A percentile compares a stretch with the other conserved stretches of the same genome.
phyloP scores from a whole-genome alignment of 2,113 vertebrate genomes.

The Ovis canadensis region DNA sequence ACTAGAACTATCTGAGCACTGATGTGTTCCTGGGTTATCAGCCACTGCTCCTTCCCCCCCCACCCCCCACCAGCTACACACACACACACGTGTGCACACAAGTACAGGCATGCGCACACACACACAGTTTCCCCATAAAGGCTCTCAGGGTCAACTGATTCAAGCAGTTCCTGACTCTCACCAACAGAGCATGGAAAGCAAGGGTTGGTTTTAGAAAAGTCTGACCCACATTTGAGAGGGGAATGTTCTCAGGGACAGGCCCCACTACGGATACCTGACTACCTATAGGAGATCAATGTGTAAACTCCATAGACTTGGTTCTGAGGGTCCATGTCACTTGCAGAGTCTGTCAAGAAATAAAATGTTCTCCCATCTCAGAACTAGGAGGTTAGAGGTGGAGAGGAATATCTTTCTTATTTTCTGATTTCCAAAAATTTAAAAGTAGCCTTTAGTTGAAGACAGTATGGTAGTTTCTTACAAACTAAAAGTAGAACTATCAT shows the following conservation, averaged over 20 bases:
- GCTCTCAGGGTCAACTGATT: background rate
- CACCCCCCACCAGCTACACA: fast-evolving
- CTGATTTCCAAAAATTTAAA: background rate
- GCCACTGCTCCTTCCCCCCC: background rate
- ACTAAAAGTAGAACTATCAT: background rate
- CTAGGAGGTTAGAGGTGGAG: fast-evolving
- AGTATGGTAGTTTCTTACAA: background rate
- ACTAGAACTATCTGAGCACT: background rate
- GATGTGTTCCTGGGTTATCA: background rate
- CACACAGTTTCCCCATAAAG: background rate
- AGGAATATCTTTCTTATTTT: background rate
- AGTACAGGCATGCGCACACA: fast-evolving
- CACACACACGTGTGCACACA: background rate
- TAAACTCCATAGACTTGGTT: background rate
- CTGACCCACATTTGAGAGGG: background rate
- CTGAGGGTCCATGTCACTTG: background rate
- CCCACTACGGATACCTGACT: background rate
- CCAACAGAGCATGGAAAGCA: background rate
- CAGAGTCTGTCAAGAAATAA: background rate
- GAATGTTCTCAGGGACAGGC: background rate
- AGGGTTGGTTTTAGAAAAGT: background rate
- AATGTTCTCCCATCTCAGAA: background rate
- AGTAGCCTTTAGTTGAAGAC: background rate
- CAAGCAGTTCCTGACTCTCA: background rate
- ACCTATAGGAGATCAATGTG: background rate